phyloP scores from a whole-genome alignment of 2,113 vertebrate genomes.

The Cromileptes altivelis region DNA sequence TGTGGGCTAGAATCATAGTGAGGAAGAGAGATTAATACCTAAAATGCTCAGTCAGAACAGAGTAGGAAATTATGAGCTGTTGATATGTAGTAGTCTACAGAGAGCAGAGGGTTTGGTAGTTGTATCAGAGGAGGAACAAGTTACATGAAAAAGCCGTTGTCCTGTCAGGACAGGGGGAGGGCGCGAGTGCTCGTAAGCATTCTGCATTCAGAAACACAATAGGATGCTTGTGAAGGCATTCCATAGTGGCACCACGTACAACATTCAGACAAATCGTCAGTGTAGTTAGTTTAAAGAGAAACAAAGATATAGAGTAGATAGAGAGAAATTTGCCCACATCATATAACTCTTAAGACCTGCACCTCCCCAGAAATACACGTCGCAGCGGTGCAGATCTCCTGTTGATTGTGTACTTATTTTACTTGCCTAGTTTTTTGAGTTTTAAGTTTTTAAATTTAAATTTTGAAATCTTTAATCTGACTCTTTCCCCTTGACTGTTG shows the following conservation, averaged over 20 bases:
- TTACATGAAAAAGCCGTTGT: conserved; percentile 54
- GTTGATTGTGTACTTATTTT: too few relatives aligned
- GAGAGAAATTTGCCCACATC: not conserved
- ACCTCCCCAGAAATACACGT: too few relatives aligned
- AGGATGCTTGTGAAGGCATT: conserved; percentile 68
- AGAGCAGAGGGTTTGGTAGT: not conserved
- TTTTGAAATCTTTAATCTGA: too few relatives aligned
- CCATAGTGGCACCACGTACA: conserved; percentile 54
- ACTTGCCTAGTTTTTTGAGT: too few relatives aligned
- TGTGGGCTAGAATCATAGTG: not conserved
- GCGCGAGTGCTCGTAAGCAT: not conserved
- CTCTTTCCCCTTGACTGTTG: too few relatives aligned
- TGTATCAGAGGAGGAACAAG: not conserved
- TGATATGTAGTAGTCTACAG: not conserved
- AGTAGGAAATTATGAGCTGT: not conserved
- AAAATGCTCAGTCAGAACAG: not conserved
- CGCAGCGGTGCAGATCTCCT: too few relatives aligned
- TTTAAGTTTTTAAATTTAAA: too few relatives aligned
- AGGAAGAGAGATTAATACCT: not conserved
- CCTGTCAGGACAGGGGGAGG: not conserved
- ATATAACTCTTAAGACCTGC: not conserved
- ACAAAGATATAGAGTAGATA: not conserved
- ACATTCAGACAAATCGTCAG: conserved; percentile 27
- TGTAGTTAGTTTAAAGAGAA: not conserved
- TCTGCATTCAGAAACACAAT: conserved; percentile 72